Conservation (phyloP, 2,113 vertebrate genomes). For the Morone chrysops region DNA sequence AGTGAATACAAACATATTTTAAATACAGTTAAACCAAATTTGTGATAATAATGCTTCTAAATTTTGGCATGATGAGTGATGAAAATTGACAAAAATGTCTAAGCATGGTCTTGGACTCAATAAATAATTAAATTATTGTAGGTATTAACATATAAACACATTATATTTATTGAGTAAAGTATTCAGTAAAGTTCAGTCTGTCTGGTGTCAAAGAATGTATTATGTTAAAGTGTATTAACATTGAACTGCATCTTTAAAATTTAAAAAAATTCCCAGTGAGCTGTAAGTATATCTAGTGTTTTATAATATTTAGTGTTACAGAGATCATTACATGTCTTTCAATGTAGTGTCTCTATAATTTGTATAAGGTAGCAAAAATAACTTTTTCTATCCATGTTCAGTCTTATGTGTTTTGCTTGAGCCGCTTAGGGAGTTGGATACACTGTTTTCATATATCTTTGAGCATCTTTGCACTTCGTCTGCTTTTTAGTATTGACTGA, state of each 20-base stretch:
- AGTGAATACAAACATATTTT: neutral
- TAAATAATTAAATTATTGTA: neutral
- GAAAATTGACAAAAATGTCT: neutral
- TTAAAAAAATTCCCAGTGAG: no score
- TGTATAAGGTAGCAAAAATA: neutral
- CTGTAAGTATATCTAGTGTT: neutral
- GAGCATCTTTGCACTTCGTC: conserved; percentile 23
- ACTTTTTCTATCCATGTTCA: neutral
- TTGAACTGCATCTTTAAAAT: neutral
- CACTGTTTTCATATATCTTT: neutral
- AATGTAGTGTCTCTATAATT: neutral
- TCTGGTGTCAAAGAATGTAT: neutral
- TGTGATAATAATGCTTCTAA: conserved; percentile 39
- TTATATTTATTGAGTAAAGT: conserved; percentile 28
- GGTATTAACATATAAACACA: conserved; percentile 1
- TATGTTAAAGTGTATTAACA: neutral
- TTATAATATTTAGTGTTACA: neutral
- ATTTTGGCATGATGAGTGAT: neutral
- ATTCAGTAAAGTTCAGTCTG: conserved; percentile 16
- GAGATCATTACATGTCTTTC: neutral
- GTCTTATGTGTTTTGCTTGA: neutral
- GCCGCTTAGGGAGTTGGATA: neutral
- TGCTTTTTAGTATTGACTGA: conserved; percentile 48
- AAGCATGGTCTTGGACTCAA: neutral
- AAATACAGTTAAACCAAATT: conserved; percentile 12